Base-by-base conservation (phyloP, 2,888 invertebrate species). In the Hydraecia micacea region DNA sequence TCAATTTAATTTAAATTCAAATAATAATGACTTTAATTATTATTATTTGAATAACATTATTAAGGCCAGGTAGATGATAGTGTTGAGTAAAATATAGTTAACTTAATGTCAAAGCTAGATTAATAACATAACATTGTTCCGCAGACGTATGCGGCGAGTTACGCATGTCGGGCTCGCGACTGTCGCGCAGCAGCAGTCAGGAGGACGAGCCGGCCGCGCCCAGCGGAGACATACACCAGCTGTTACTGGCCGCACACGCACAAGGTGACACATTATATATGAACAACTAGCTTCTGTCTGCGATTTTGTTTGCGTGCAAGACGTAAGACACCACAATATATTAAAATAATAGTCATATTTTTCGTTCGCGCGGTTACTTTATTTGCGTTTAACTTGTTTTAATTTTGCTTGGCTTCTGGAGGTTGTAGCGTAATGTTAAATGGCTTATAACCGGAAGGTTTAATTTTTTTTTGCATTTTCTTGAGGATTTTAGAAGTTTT, bases 211-310 rank as follows among this genome's bases (percentile, higher is more conserved):
- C 62, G 1, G 1, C 71, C 7, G 75, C 75, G 0, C 81, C 83
- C 3, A 91, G 92, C 0, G 78, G 0, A 0, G 95, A 96, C 75
- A 77, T 96, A 36, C 93, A 95, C 46, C 96, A 96, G 75, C 90
- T 97, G 73, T 83, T 97, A 13, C 89, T 97, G 0, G 96, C 95
- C 0, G 97, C 97, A 73, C 95, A 96, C 70, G 93, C 94, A 77
- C 97, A 97, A 88, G 96, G 97, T 97, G 80, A 8, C 1, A n/a
- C 1, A 58, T n/a, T n/a, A 58, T 13, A 5, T 13, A n/a, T n/a
- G 1, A 25, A n/a, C 2, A 13, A 58, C 15, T 58, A 0, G n/a
- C 13, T 58, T 58, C 0, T 55, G 55, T 8, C 25, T 25, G 52
- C 25, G 52, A 55, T 8, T 55, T 25, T 25, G 8, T 25, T 25